A percentile compares a stretch with the other conserved stretches of the same genome.
Conservation (phyloP, 2,113 vertebrate species). For the Mormyrus iriodes region DNA sequence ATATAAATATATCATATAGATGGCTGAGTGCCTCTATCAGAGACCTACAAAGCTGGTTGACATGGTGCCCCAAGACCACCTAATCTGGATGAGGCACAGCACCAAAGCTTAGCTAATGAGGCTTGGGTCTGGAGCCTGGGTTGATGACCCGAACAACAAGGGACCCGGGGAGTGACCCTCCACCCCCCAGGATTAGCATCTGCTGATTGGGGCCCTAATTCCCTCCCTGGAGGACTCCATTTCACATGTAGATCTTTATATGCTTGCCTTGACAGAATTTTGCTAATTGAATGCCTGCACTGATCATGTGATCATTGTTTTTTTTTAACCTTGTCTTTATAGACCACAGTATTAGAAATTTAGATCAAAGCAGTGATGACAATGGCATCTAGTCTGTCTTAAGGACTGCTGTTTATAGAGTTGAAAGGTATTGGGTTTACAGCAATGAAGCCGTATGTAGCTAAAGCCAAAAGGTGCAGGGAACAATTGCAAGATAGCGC, state of each 20-base stretch:
- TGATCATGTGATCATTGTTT: neutral
- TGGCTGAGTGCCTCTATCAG: neutral
- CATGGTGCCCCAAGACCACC: neutral
- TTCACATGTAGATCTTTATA: neutral
- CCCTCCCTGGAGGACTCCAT: neutral
- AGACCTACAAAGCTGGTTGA: neutral
- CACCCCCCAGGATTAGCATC: neutral
- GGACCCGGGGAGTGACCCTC: neutral
- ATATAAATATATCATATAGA: neutral
- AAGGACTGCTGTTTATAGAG: neutral
- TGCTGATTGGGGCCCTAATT: neutral
- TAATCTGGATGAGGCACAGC: neutral
- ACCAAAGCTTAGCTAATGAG: slow-evolving; percentile 7
- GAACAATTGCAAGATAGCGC: neutral
- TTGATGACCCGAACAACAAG: neutral
- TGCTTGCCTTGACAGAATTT: neutral
- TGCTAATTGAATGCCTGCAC: neutral
- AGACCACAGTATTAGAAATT: neutral
- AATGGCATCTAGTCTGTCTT: neutral
- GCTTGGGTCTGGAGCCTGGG: neutral
- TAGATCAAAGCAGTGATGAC: neutral
- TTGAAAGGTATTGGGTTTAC: neutral
- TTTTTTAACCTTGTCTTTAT: neutral
- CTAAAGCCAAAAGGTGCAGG: neutral
- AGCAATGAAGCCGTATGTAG: neutral